Evolutionary conservation across 2,113 vertebrate species (phyloP), one percentile per base, ranked within the genome.

Genomic region (Macquaria ambigua): DNA sequence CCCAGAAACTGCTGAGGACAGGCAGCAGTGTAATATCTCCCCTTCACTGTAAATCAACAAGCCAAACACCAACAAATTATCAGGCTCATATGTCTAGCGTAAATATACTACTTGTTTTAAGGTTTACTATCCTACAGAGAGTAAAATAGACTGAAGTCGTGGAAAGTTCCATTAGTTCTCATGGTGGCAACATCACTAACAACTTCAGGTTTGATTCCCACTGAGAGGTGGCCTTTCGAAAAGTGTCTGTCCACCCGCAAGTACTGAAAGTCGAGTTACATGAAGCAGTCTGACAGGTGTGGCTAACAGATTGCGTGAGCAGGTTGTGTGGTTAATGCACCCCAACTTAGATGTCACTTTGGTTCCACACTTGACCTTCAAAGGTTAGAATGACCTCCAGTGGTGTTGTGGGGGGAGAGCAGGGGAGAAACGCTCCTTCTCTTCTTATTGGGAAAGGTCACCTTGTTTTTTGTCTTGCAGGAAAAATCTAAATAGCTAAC

Each of bases 311-410:
- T 61, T 81, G 87, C 58, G 74, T 82, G 88, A 84, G 86, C 64
- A 53, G 59, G 74, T 68, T 85, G 77, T 62, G 64, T 72, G 56
- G 73, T 85, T 90, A 84, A 83, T 85, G 74, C 72, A 43, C 73
- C 34, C 63, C 74, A 84, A 85, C 81, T 68, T 63, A 58, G 82
- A 77, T 76, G 89, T 77, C 86, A 79, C 82, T 90, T 85, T 58
- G 21, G 79, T 72, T 91, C 78, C 75, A 59, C 50, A 11, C 77
- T 72, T 89, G 80, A 90, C 91, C 87, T 87, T 91, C 90, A 93
- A 93, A 94, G 88, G 92, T 93, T 91, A 92, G 50, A 86, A 85
- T 84, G 88, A 89, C 86, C 86, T 88, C 88, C 85, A 79, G 84
- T 87, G 82, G 88, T 55, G 85, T 61, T 66, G 66, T 31, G 28